A percentile compares a stretch with the other conserved stretches of the same genome.
Conservation (phyloP, 2,888 invertebrate species). For the Sphaeridia pumilis region DNA sequence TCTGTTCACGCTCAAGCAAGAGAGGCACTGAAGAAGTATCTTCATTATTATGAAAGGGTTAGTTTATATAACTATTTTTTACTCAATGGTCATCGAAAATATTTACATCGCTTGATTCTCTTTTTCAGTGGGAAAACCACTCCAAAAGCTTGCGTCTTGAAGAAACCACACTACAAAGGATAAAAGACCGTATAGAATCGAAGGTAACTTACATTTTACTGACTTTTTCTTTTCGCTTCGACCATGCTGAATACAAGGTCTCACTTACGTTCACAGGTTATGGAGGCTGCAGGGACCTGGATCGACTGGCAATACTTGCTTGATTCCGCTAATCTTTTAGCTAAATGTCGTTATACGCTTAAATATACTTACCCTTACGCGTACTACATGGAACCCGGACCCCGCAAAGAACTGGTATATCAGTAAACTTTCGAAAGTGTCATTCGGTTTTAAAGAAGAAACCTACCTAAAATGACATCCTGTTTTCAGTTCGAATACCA, state of each 20-base stretch:
- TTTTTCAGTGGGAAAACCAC: slow-evolving; percentile 84
- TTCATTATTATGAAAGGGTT: slow-evolving; percentile 90
- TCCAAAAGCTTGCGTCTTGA: slow-evolving; percentile 92
- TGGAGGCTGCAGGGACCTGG: slow-evolving; percentile 96
- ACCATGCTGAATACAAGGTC: too few species aligned
- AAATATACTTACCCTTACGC: slow-evolving; percentile 99
- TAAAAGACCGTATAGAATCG: slow-evolving; percentile 80
- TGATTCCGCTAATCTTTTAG: slow-evolving; percentile 80
- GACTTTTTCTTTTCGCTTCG: too few species aligned
- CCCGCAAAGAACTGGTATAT: slow-evolving; percentile 74
- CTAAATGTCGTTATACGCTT: slow-evolving; percentile 92
- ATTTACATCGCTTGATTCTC: not conserved
- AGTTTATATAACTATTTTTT: slow-evolving; percentile 35
- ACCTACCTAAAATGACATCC: too few species aligned
- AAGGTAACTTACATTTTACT: slow-evolving; percentile 46
- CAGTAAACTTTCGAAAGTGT: too few species aligned
- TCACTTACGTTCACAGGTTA: too few species aligned
- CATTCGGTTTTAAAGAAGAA: too few species aligned
- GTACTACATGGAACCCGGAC: slow-evolving; percentile 91
- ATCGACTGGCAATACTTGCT: slow-evolving; percentile 99
- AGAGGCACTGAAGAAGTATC: slow-evolving; percentile 93
- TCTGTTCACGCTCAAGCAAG: slow-evolving; percentile 89
- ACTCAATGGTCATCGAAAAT: not conserved
- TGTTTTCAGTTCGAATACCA: slow-evolving; percentile 55
- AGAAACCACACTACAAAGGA: slow-evolving; percentile 80